Evolutionary conservation across 2,113 vertebrate species (phyloP), one percentile per base, ranked within the genome.

Genomic region (Leuciscus idus): DNA sequence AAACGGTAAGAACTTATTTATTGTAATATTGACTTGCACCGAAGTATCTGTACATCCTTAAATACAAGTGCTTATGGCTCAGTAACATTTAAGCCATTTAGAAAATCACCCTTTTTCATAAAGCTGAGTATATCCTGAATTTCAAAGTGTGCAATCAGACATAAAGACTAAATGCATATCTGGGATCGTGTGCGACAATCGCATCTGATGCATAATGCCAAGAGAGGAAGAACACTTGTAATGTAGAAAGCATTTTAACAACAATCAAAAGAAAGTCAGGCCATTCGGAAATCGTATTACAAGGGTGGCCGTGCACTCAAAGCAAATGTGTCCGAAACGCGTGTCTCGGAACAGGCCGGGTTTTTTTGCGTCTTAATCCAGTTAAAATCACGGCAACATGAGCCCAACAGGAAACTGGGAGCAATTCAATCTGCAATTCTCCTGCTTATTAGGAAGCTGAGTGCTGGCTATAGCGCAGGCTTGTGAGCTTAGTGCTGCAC

Each of bases 371-470:
- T 62, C 85, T 64, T 86, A 86, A 86, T 86, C 79, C 79, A 75
- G 70, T 86, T 86, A 82, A 82, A 86, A 86, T 73, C 68, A n/a
- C 17, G 19, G 72, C 36, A 86, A 86, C 85, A 86, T 82, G 85
- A 86, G 80, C 85, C 52, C 43, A 19, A 82, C 85, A 86, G 85
- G 85, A 86, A 86, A 81, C 85, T 26, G 36, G 39, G 28, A 86
- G 85, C 85, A 86, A 86, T 82, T 86, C 85, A 82, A 86, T 86
- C 85, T 86, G 43, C 85, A 86, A 86, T 81, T 85, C 84, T 79
- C 76, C 76, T 79, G 76, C 84, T 85, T 70, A 85, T 85, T 85
- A 85, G 50, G n/a, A 79, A 70, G 46, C 84, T 85, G 84, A 85
- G 84, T 85, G 84, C 76, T 55, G 61, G 73, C 84, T 85, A 85